Percentiles rank a stretch among this genome's conserved stretches.
Evolutionary conservation across 2,888 invertebrate genomes (phyloP).

Genomic region (Diarsia dahlii): DNA sequence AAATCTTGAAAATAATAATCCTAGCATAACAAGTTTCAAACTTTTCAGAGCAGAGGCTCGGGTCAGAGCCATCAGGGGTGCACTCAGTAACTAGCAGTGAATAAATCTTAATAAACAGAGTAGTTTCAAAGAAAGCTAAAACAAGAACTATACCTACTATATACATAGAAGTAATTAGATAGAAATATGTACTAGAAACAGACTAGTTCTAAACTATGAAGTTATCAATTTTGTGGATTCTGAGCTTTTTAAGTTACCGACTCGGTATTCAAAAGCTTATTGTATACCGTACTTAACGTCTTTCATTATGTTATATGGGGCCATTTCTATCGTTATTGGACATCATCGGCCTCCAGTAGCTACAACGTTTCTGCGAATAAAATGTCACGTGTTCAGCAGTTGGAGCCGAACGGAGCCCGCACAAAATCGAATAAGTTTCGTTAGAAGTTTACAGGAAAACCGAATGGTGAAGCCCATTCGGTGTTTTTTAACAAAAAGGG

Average conservation of each 20-base stretch:
- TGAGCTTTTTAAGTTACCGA: not conserved
- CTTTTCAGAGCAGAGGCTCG: conserved; percentile 49
- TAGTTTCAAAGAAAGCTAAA: conserved; percentile 27
- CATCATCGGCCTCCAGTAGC: not conserved
- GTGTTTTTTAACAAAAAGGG: conserved; percentile 33
- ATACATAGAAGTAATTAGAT: conserved; percentile 8
- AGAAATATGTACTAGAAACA: not conserved
- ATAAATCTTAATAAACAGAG: conserved; percentile 47
- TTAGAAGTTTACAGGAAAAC: conserved; percentile 26
- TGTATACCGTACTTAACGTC: not conserved
- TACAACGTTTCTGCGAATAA: not conserved
- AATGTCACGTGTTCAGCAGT: not conserved
- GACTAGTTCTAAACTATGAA: conserved; percentile 7
- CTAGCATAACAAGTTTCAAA: conserved; percentile 62
- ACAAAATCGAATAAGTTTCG: conserved; percentile 24
- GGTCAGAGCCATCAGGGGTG: conserved; percentile 40
- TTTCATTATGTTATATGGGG: not conserved
- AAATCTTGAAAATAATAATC: conserved; percentile 59
- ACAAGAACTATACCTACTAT: conserved; percentile 1
- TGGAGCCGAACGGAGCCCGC: not conserved
- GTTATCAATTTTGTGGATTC: not conserved
- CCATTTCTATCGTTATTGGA: not conserved
- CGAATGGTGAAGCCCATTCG: conserved; percentile 14
- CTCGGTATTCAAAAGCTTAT: not conserved
- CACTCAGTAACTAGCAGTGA: conserved; percentile 33